Conservation (phyloP, 2,888 invertebrate genomes). For the Xylocampa areola region DNA sequence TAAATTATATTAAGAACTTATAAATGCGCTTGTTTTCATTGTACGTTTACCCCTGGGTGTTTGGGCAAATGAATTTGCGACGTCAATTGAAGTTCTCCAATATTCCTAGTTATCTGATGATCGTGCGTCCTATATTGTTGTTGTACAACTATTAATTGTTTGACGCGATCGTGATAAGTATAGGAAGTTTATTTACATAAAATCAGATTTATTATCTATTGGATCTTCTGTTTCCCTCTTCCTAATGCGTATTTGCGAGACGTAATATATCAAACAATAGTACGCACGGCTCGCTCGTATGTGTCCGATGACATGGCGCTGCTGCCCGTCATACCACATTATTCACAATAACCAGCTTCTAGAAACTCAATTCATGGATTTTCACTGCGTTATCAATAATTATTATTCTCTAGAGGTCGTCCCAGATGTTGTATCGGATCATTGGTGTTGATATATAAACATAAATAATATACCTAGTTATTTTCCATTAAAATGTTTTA, state of each 20-base stretch:
- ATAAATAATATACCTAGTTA: constrained; percentile 56
- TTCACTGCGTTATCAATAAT: constrained; percentile 45
- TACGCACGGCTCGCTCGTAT: constrained; percentile 14
- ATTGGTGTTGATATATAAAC: constrained; percentile 51
- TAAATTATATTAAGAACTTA: constrained; percentile 84
- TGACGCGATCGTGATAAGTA: constrained; percentile 20
- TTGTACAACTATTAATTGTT: constrained; percentile 33
- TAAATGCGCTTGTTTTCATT: constrained; percentile 39
- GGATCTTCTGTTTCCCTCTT: constrained; percentile 19
- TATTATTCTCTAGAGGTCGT: constrained; percentile 54
- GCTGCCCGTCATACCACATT: not conserved
- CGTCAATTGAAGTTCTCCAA: no score
- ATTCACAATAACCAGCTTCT: constrained; percentile 16
- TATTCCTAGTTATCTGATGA: no score
- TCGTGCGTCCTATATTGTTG: no score
- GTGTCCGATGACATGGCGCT: not conserved
- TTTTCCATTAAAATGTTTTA: constrained; percentile 59
- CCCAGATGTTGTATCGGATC: constrained; percentile 56
- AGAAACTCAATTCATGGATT: constrained; percentile 53
- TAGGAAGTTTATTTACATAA: constrained; percentile 25
- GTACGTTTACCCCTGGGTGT: no score
- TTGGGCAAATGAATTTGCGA: no score
- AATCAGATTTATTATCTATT: constrained; percentile 29
- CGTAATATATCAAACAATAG: constrained; percentile 26
- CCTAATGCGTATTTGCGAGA: constrained; percentile 23